These are phyloP conservation scores for Saxidomus purpurata DNA, from an alignment of 1,140 invertebrate genomes.

Conservation along the genomic window DNA sequence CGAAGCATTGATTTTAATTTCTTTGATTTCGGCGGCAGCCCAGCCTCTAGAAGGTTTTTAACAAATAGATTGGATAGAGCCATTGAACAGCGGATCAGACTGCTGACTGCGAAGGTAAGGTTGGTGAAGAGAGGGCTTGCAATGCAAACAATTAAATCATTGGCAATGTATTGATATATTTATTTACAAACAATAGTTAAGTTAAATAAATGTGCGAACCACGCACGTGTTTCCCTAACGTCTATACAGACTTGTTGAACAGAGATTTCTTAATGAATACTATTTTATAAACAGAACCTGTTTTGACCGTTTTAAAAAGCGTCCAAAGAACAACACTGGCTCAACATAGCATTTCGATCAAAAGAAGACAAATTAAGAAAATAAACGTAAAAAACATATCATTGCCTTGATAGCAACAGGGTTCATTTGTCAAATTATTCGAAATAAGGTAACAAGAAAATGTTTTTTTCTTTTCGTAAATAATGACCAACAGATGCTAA, in stretches of 20 bases:
- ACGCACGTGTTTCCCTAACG: slow-evolving; percentile 20
- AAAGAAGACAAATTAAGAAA: too few species aligned
- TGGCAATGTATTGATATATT: slow-evolving; percentile 61
- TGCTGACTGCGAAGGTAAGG: neutral
- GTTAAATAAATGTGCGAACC: slow-evolving; percentile 65
- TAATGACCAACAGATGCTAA: too few species aligned
- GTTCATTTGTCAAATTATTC: too few species aligned
- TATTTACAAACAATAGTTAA: slow-evolving; percentile 37
- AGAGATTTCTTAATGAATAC: slow-evolving; percentile 30
- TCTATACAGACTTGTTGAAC: neutral
- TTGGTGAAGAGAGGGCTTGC: neutral
- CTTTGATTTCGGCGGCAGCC: slow-evolving; percentile 53
- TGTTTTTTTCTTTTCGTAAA: too few species aligned
- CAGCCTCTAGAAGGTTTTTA: neutral
- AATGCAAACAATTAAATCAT: slow-evolving; percentile 39
- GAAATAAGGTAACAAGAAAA: too few species aligned
- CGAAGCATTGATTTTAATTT: slow-evolving; percentile 59
- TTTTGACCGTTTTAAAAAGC: too few species aligned
- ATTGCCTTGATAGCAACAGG: too few species aligned
- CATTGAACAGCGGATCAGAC: neutral
- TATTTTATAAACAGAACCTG: neutral
- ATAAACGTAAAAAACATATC: too few species aligned
- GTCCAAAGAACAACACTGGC: too few species aligned
- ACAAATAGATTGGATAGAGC: slow-evolving; percentile 25
- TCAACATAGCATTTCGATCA: too few species aligned